phyloP scores from a whole-genome alignment of 2,797 vertebrate species.

The Ctenopoma kingsleyae region DNA sequence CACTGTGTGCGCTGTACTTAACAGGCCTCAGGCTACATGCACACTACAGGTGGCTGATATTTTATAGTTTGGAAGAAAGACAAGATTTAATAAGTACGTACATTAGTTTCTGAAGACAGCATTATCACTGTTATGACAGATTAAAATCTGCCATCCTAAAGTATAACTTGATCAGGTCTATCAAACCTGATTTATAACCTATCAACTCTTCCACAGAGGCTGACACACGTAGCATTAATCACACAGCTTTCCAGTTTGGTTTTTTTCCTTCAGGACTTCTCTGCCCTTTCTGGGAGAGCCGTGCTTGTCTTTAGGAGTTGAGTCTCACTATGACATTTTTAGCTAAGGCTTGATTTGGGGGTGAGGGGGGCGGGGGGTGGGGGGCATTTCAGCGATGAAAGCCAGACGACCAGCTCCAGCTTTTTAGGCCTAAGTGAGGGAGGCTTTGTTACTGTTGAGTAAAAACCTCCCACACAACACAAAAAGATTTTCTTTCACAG shows the following conservation, averaged over 20 bases:
- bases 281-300: background rate
- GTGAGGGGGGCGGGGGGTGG: too few species aligned
- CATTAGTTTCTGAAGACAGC: background rate
- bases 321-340: background rate
- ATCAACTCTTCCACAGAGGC: conserved; percentile 1
- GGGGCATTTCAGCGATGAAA: conserved; percentile 31
- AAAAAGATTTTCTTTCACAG: conserved; percentile 44
- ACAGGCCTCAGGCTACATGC: background rate
- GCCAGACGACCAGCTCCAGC: conserved; percentile 45
- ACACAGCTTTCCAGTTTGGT: conserved; percentile 1
- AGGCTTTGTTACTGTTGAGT: conserved; percentile 32
- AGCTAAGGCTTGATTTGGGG: conserved; percentile 16
- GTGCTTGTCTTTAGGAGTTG: background rate
- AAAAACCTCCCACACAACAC: conserved; percentile 54
- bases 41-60: background rate
- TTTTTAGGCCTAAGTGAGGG: conserved; percentile 27
- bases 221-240: conserved; percentile 4
- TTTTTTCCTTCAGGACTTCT: background rate
- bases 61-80: background rate
- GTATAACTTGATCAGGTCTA: background rate
- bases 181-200: conserved; percentile 22
- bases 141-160: background rate
- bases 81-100: background rate
- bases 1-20: background rate
- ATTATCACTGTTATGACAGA: background rate